phyloP scores from a whole-genome alignment of 2,888 invertebrate species.

The Hypena proboscidalis region DNA sequence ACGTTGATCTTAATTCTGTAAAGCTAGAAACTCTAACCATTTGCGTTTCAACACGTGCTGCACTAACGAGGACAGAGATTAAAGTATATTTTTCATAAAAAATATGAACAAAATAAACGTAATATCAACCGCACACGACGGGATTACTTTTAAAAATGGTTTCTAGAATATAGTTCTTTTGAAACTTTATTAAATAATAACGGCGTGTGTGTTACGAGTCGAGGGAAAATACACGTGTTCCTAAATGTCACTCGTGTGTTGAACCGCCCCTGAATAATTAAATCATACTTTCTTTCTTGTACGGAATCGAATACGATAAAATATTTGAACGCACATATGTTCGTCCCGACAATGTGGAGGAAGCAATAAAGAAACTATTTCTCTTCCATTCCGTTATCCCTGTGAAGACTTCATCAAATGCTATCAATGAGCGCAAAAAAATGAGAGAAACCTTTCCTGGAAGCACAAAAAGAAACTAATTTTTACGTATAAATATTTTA shows the following conservation, averaged over 20 bases:
- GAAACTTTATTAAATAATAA: constrained; percentile 39
- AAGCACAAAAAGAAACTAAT: constrained; percentile 23
- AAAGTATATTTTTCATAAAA: neutral
- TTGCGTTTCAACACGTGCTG: neutral
- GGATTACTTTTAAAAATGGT: constrained; percentile 27
- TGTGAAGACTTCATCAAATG: constrained; percentile 51
- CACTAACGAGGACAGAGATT: neutral
- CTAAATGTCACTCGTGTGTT: constrained; percentile 36
- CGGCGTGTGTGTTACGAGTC: constrained; percentile 25
- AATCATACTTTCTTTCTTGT: constrained; percentile 30
- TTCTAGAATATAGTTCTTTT: constrained; percentile 28
- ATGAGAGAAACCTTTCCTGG: constrained; percentile 26
- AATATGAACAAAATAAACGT: constrained; percentile 6
- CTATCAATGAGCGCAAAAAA: constrained; percentile 43
- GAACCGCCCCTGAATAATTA: constrained; percentile 35
- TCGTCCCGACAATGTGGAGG: constrained; percentile 41
- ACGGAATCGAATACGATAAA: constrained; percentile 27
- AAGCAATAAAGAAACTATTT: constrained; percentile 56
- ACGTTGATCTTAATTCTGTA: neutral
- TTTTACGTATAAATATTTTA: constrained; percentile 9
- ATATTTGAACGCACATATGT: constrained; percentile 50
- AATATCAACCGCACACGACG: constrained; percentile 7
- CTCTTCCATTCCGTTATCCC: constrained; percentile 41
- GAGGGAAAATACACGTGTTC: constrained; percentile 29
- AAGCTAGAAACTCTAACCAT: neutral